phyloP scores from a whole-genome alignment of 2,113 vertebrate genomes.

The Mobula hypostoma region DNA sequence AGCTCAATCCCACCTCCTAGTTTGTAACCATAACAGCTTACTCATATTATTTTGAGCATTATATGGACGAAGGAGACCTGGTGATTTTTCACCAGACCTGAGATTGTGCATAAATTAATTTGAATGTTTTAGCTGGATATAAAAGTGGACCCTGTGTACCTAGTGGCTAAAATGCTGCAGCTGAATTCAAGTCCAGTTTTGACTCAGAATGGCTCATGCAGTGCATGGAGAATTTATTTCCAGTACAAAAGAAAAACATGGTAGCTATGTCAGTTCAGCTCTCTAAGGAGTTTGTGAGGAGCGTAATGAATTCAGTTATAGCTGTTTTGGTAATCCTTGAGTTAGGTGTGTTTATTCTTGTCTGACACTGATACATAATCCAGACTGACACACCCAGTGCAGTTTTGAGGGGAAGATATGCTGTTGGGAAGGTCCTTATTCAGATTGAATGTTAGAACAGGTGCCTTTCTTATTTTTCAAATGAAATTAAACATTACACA shows the following conservation, averaged over 20 bases:
- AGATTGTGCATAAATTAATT: neutral
- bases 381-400: neutral
- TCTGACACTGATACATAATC: neutral
- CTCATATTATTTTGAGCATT: neutral
- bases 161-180: neutral
- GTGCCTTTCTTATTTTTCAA: neutral
- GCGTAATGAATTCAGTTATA: neutral
- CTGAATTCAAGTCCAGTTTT: neutral
- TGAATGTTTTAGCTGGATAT: neutral
- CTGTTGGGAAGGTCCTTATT: neutral
- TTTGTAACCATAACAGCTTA: neutral
- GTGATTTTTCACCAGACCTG: neutral
- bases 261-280: too few relatives aligned
- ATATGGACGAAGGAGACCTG: neutral
- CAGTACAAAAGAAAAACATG: too few relatives aligned
- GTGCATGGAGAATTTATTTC: too few relatives aligned
- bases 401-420: neutral
- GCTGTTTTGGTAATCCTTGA: neutral
- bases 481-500: neutral
- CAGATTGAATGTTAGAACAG: neutral
- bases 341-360: neutral
- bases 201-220: neutral
- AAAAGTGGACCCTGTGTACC: neutral
- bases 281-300: neutral
- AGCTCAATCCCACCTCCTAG: neutral